These are phyloP conservation scores for western clawed frog (Xenopus tropicalis) DNA, from an alignment of 2,113 vertebrate species.

Conservation along the genomic window UCB_Xtro_10.0 CM004450.2:51473001-51473500, in stretches of 20 bases:
- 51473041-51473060: too few relatives aligned
- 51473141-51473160: conserved; percentile 6
- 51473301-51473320: conserved; percentile 33
- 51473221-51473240: conserved; percentile 40
- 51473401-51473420: too few relatives aligned
- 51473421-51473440: too few relatives aligned
- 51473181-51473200: not conserved
- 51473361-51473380: too few relatives aligned
- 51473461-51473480: too few relatives aligned
- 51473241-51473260: conserved; percentile 24
- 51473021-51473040: not conserved
- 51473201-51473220: not conserved
- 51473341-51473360: not conserved
- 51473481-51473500: too few relatives aligned
- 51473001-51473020: not conserved
- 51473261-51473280: conserved; percentile 19
- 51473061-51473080: too few relatives aligned
- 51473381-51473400: too few relatives aligned
- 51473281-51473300: conserved; percentile 28
- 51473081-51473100: too few relatives aligned
- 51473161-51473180: not conserved
- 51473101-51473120: too few relatives aligned
- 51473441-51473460: too few relatives aligned
- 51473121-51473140: conserved; percentile 11
- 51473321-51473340: conserved; percentile 25